A percentile compares a stretch with the other conserved stretches of the same genome.
These are phyloP conservation scores for Rhinogobio ventralis DNA, from an alignment of 2,797 vertebrate species.

Conservation along the genomic window DNA sequence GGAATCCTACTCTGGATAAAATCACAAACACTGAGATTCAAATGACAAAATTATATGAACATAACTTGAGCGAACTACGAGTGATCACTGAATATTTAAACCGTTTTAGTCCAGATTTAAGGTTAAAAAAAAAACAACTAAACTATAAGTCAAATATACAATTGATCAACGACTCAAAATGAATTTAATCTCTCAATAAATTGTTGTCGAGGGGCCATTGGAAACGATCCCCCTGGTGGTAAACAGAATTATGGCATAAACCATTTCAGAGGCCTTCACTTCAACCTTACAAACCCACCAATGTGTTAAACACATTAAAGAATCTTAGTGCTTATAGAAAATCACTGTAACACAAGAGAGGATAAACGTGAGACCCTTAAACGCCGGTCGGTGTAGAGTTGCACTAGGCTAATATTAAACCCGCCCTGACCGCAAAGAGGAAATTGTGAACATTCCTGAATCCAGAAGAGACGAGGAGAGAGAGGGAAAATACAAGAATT, in stretches of 20 bases:
- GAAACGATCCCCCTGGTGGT: conserved; percentile 5
- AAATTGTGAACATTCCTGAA: conserved; percentile 73
- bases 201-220: neutral
- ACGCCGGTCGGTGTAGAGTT: conserved; percentile 47
- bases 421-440: conserved; percentile 58
- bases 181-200: neutral
- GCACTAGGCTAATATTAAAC: conserved; percentile 69
- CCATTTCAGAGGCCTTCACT: neutral
- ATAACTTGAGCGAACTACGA: neutral
- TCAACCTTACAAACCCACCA: conserved; percentile 7
- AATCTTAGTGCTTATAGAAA: conserved; percentile 9
- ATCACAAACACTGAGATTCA: neutral
- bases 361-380: conserved; percentile 18
- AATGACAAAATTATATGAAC: neutral
- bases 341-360: conserved; percentile 22
- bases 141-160: neutral
- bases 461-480: conserved; percentile 50
- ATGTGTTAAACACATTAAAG: neutral
- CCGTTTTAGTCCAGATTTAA: neutral
- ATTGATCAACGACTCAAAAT: neutral
- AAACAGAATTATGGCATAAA: neutral
- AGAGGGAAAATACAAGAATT: neutral
- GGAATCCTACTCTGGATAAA: neutral
- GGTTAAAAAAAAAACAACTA: neutral
- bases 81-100: neutral